Evolutionary conservation across 1,140 invertebrate species (phyloP), one percentile per base, ranked within the genome.

Genomic region (Nylanderia fulva): DNA sequence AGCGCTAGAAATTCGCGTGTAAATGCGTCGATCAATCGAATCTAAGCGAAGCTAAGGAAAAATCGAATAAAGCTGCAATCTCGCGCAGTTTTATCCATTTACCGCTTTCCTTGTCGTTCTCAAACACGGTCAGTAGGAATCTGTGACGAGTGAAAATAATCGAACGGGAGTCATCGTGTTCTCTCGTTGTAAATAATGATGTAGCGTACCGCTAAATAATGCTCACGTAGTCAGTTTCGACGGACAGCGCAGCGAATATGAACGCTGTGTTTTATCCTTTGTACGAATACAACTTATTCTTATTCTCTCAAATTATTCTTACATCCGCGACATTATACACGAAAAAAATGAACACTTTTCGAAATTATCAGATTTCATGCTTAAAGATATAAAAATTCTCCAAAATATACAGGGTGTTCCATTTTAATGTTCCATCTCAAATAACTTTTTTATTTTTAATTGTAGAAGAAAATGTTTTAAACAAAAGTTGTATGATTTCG

Each of bases 91-190:
- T 45, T 56, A 85, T 85, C 52, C 52, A 63, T 86, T 82, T 69
- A 79, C 68, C 87, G 85, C 85, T 90, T 89, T 88, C 86, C 54
- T 74, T 58, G 54, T 71, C 72, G 66, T 75, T 88, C 76, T 88
- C 80, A 69, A 94, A 92, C 88, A 92, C 93, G 93, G 92, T 93
- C 91, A 93, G 91, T 93, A 93, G 93, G 92, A 93, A 93, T 93
- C 92, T 93, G 92, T 94, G 91, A 93, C 91, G 85, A 91, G 92
- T 93, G 91, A 93, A 93, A 94, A 93, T 91, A 85, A 87, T 74
- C 79, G 15, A 63, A 74, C 64, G 58, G 74, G 68, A 58, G 48
- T 80, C 76, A 13, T n/a, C 69, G 60, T 58, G 85, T 89, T 89
- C 83, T 76, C 85, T 88, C 75, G 36, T 56, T 72, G 74, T 82